Evolutionary conservation across 2,888 invertebrate genomes (phyloP), one percentile per base, ranked within the genome.

Genomic region (Sceliomorpha sp.): DNA sequence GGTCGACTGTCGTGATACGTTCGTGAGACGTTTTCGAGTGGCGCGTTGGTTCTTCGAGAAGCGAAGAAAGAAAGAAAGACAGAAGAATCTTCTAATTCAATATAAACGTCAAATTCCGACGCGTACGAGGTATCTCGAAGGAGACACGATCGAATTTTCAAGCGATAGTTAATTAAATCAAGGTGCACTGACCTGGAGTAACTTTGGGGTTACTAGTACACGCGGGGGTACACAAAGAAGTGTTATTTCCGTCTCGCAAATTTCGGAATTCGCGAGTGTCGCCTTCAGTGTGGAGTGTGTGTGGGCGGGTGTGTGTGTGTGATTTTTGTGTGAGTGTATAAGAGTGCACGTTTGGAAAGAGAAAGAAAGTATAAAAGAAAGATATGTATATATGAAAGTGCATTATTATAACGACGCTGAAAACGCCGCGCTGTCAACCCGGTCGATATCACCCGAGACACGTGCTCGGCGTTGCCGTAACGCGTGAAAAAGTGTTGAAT

Each of bases 1-100:
- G 83, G 84, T 81, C 77, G 78, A 75, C 13, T 45, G 45, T 59
- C 29, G 37, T 1, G 32, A 29, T 24, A n/a, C 53, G 20, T 53
- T 13, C 45, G 56, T 42, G 15, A 12, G n/a, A 37, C 50, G 42
- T 34, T 32, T 10, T 12, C 17, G 5, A 4, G 44, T 13, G 15
- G 14, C 31, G 20, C 32, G 2, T 8, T 15, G n/a, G 8, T 14
- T n/a, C 39, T 15, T 13, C 9, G 10, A 20, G 6, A 39, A n/a
- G 9, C 1, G 6, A 10, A 24, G 20, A 17, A n/a, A 15, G 20
- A 39, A 9, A 10, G 32, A 17, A 32, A 10, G 5, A 10, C 12
- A 40, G 9, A 40, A 40, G 6, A 2, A 13, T 31, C 13, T 32
- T 5, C 13, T n/a, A n/a, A n/a, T n/a, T n/a, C n/a, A n/a, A n/a